A percentile compares a stretch with the other conserved stretches of the same genome.
phyloP scores from a whole-genome alignment of 2,113 vertebrate genomes.

The Osmerus eperlanus region DNA sequence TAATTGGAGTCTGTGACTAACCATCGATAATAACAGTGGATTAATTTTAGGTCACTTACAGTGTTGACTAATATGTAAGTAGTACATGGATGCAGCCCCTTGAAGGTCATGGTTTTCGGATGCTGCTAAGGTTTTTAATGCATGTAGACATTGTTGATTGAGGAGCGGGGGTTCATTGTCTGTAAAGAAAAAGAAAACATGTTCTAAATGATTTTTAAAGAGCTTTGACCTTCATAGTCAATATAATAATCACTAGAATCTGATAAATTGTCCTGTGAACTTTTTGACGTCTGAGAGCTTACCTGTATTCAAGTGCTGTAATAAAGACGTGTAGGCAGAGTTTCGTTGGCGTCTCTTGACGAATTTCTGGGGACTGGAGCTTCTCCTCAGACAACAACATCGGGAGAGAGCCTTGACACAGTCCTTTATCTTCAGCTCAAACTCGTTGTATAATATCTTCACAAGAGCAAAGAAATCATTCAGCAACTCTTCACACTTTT shows the following conservation, averaged over 20 bases:
- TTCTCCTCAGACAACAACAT: slow-evolving; percentile 65
- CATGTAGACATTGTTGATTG: slow-evolving; percentile 58
- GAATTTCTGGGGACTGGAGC: background rate
- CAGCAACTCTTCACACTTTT: slow-evolving; percentile 63
- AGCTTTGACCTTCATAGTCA: too few species aligned
- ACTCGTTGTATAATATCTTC: slow-evolving; percentile 46
- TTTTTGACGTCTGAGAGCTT: slow-evolving; percentile 18
- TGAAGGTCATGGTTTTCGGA: slow-evolving; percentile 73
- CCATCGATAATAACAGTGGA: too few species aligned
- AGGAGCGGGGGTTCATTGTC: slow-evolving; percentile 17
- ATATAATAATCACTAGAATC: too few species aligned
- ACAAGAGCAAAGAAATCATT: slow-evolving; percentile 49
- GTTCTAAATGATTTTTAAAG: background rate
- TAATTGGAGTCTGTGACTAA: too few species aligned
- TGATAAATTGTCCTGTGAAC: too few species aligned
- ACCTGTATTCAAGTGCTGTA: slow-evolving; percentile 68
- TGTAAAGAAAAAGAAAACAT: too few species aligned
- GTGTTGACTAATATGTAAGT: slow-evolving; percentile 74
- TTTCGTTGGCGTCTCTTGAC: slow-evolving; percentile 51
- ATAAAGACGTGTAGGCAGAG: slow-evolving; percentile 58
- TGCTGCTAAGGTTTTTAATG: slow-evolving; percentile 69
- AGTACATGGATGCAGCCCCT: slow-evolving; percentile 73
- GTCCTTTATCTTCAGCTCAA: slow-evolving; percentile 58
- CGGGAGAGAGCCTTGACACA: slow-evolving; percentile 52
- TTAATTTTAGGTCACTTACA: slow-evolving; percentile 62